Base-by-base conservation (phyloP, 2,888 invertebrate genomes). In the Aradus depressus region DNA sequence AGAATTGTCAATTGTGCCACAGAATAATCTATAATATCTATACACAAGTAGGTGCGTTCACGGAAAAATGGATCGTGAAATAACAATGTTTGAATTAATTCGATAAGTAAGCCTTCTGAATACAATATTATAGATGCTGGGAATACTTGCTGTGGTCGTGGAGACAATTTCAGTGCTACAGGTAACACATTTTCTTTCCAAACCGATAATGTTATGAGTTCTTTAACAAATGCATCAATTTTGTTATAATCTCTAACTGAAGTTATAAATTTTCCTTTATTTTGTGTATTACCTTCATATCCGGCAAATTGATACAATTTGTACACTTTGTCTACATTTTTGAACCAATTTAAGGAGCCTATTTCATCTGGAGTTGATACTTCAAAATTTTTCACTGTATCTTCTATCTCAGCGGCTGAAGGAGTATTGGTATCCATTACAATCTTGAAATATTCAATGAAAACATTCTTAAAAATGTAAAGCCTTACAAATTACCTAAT, bases 181-280 rank as follows among this genome's bases (percentile, higher is more conserved):
- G 88, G 83, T 60, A 89, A 77, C 18, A 91, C 75, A 64, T 86
- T 84, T 51, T 80, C 72, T 59, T 86, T 86, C 92, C 92, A 93
- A 28, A 91, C 72, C 64, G 81, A 81, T 41, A 88, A 79, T 60
- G 83, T 77, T 60, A 88, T 81, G 0, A 85, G 80, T 72, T 93
- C 91, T 61, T 85, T 79, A 23, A 92, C 79, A 31, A 93, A 67
- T 16, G 84, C 68, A 1, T 81, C 77, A 5, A 83, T 70, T 84
- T 85, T 56, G 26, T 42, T 26, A 25, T 54, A 14, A 0, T 21
- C 38, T 18, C 22, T 35, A 16, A 56, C 22, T 22, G 50, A 35
- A 12, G 26, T 32, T 19, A 52, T 54, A 3, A 56, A 48, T 14
- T 51, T 44, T 44, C 51, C 53, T 16, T 37, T 39, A 2, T 22